Evolutionary conservation across 2,888 invertebrate genomes (phyloP), one percentile per base, ranked within the genome.

Genomic region (Acanthosepion esculentum): DNA sequence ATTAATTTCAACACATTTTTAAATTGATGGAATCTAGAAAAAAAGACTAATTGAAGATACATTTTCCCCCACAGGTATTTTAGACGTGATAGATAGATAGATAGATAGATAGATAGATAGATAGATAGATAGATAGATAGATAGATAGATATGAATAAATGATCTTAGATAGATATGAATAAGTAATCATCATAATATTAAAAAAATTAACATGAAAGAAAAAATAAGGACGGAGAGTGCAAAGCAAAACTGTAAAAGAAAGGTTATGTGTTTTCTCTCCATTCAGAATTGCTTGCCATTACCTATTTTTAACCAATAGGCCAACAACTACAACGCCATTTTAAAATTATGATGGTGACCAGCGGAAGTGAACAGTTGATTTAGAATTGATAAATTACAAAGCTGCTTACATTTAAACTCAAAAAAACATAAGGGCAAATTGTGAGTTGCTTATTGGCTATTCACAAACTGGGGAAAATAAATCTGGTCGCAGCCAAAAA

Each of bases 391-490:
- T 78, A 33, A 78, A 78, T 78, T 78, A 78, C n/a, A n/a, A 78
- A 78, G n/a, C n/a, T 78, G 78, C n/a, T 78, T 33, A 18, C 78
- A 78, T 78, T 78, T 78, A 78, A 78, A 78, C 78, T 78, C 78
- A 78, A 78, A 33, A 78, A 59, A 78, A 78, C n/a, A 78, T 78
- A 5, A 78, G 78, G 78, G 15, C 15, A 78, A 78, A 78, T 78
- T 78, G 78, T 78, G 78, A 78, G 33, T 78, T 78, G 78, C 78
- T 78, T 78, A n/a, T 78, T 78, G 78, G 78, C 78, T 18, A 78
- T 33, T 78, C 78, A 78, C 78, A n/a, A 78, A 78, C 5, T 78
- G 78, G 78, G n/a, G n/a, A n/a, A 78, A 78, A 78, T 15, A 78
- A 33, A 33, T 78, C 78, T 18, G 78, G 10, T n/a, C 15, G n/a